phyloP scores from a whole-genome alignment of 2,888 invertebrate genomes.

The Platypus cylindrus region DNA sequence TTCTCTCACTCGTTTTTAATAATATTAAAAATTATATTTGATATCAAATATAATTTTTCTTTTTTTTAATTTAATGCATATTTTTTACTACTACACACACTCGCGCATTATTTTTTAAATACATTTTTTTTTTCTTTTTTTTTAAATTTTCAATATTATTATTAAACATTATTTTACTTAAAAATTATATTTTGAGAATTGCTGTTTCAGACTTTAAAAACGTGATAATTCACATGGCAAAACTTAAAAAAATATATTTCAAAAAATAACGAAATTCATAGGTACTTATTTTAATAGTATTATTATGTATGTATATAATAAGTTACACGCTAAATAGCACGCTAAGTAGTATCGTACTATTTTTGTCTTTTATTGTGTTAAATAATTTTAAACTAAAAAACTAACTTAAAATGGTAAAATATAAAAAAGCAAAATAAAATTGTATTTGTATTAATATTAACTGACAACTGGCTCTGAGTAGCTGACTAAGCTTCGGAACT shows the following conservation, averaged over 20 bases:
- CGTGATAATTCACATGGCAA: slow-evolving; percentile 34
- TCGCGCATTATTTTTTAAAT: background rate
- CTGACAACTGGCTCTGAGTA: no score
- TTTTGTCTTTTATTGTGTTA: slow-evolving; percentile 31
- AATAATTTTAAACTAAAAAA: slow-evolving; percentile 19
- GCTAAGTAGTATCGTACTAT: slow-evolving; percentile 28
- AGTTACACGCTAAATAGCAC: no score
- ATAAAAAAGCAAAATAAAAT: slow-evolving; percentile 21
- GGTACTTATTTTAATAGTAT: slow-evolving; percentile 18
- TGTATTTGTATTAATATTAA: no score
- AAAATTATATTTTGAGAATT: slow-evolving; percentile 39
- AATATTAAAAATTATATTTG: slow-evolving; percentile 16
- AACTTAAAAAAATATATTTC: slow-evolving; percentile 35
- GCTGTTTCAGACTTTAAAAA: slow-evolving; percentile 39
- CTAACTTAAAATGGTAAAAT: slow-evolving; percentile 29
- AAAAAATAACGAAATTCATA: slow-evolving; percentile 34
- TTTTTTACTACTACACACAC: slow-evolving; percentile 21
- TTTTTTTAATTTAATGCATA: slow-evolving; percentile 26
- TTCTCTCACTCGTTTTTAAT: slow-evolving; percentile 24
- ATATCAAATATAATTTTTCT: slow-evolving; percentile 17
- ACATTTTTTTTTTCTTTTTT: slow-evolving; percentile 25
- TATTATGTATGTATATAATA: slow-evolving; percentile 5
- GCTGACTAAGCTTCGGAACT: slow-evolving; percentile 30
- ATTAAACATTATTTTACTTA: slow-evolving; percentile 29
- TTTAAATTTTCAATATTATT: slow-evolving; percentile 22